Evolutionary conservation across 23 tunicate species (phyloP).

Genomic region (Ciona savignyi): DNA sequence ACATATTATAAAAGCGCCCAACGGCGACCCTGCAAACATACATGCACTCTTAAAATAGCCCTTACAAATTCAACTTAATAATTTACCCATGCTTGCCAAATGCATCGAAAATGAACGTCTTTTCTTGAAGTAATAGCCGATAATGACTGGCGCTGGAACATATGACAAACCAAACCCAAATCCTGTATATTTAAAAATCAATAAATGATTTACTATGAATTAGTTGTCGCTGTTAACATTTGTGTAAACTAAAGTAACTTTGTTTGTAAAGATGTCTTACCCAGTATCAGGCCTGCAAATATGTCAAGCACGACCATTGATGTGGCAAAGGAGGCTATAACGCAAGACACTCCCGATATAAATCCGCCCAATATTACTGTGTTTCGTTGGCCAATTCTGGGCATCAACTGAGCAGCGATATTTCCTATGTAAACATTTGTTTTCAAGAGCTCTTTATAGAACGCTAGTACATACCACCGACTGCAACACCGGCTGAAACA

Average conservation of each 20-base stretch:
- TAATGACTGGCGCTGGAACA: conserved; percentile 68
- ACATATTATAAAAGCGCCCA: conserved; percentile 64
- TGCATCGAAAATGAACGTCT: conserved; percentile 58
- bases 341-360: conserved; percentile 28
- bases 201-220: too few relatives aligned
- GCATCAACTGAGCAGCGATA: conserved; percentile 37
- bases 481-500: too few relatives aligned
- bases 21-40: conserved; percentile 73
- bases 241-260: too few relatives aligned
- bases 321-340: conserved; percentile 40
- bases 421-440: conserved; percentile 17
- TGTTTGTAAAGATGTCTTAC: too few relatives aligned
- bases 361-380: conserved; percentile 61
- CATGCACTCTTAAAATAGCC: too few relatives aligned
- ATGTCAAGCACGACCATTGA: conserved; percentile 28
- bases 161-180: conserved; percentile 67
- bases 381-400: conserved; percentile 44
- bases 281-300: conserved; percentile 53
- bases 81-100: conserved; percentile 72
- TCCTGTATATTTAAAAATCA: too few relatives aligned
- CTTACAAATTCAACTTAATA: background rate
- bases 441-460: too few relatives aligned
- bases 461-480: too few relatives aligned
- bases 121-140: conserved; percentile 55
- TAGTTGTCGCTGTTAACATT: too few relatives aligned